Percentiles rank a stretch among this genome's conserved stretches.
Evolutionary conservation across 2,113 vertebrate genomes (phyloP).

Genomic region (Rhinoderma darwinii): DNA sequence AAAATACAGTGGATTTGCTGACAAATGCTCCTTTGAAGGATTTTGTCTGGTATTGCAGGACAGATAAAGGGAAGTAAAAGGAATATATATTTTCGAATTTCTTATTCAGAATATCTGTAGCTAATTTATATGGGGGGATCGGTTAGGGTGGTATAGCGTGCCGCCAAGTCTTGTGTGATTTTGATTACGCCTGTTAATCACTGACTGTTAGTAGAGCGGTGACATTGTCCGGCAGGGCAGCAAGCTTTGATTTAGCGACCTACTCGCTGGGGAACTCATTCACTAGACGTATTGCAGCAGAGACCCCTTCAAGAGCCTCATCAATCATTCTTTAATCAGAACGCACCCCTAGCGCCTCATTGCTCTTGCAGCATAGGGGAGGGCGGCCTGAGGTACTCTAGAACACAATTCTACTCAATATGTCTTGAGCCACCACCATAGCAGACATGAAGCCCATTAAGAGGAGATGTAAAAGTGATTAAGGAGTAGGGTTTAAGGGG

Average conservation of each 20-base stretch:
- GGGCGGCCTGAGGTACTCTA: conserved; percentile 3
- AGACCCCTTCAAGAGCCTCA: conserved; percentile 53
- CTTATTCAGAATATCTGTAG: conserved; percentile 52
- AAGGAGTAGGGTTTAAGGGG: conserved; percentile 5
- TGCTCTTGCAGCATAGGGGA: conserved; percentile 37
- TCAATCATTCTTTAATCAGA: conserved; percentile 86
- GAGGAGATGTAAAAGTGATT: neutral
- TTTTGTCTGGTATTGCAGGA: conserved; percentile 35
- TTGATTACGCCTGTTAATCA: conserved; percentile 58
- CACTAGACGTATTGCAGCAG: conserved; percentile 56
- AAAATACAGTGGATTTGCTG: conserved; percentile 36
- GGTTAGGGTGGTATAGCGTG: neutral
- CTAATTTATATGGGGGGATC: conserved; percentile 43
- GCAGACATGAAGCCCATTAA: conserved; percentile 8
- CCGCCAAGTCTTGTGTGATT: conserved; percentile 47
- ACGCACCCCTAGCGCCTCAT: conserved; percentile 68
- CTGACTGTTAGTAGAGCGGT: conserved; percentile 38
- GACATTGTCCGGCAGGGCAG: conserved; percentile 55
- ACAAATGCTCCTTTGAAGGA: conserved; percentile 38
- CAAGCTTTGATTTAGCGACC: conserved; percentile 55
- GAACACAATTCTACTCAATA: conserved; percentile 30
- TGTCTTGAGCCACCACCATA: conserved; percentile 26
- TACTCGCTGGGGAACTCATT: conserved; percentile 52
- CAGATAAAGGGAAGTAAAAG: conserved; percentile 7
- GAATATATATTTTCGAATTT: conserved; percentile 50